phyloP scores from a whole-genome alignment of 2,888 invertebrate species.

The Gasteruption jaculator region DNA sequence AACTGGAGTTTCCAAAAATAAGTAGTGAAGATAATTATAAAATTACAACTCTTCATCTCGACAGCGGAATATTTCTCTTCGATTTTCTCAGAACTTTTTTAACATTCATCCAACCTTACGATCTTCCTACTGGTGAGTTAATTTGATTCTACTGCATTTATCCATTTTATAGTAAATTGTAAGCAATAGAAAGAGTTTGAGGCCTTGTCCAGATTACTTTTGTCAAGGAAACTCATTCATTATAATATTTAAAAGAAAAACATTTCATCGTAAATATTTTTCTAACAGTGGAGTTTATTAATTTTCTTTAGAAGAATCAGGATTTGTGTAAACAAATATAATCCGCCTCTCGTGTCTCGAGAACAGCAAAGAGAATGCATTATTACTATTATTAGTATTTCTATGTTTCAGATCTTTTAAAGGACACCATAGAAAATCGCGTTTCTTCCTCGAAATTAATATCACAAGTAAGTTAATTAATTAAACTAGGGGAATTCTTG shows the following conservation, averaged over 20 bases:
- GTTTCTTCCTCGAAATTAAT: slow-evolving; percentile 43
- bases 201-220: too few species aligned
- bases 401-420: slow-evolving; percentile 44
- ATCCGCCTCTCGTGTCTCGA: too few species aligned
- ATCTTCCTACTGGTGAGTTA: slow-evolving; percentile 60
- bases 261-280: too few species aligned
- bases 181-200: too few species aligned
- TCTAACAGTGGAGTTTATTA: too few species aligned
- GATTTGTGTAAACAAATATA: too few species aligned
- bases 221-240: too few species aligned
- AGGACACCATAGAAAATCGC: slow-evolving; percentile 46
- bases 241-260: too few species aligned
- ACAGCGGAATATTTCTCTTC: slow-evolving; percentile 62
- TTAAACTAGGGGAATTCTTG: too few species aligned
- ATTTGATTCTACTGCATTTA: neutral
- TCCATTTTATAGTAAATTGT: neutral
- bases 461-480: slow-evolving; percentile 43
- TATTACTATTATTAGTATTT: too few species aligned
- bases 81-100: slow-evolving; percentile 62
- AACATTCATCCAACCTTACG: slow-evolving; percentile 61
- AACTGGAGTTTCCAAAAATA: slow-evolving; percentile 41
- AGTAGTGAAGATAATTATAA: slow-evolving; percentile 36
- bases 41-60: slow-evolving; percentile 56
- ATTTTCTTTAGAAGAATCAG: too few species aligned
- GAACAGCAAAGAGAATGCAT: too few species aligned